Evolutionary conservation across 2,797 vertebrate species (phyloP).

Genomic region (Pogoniulus pusillus): DNA sequence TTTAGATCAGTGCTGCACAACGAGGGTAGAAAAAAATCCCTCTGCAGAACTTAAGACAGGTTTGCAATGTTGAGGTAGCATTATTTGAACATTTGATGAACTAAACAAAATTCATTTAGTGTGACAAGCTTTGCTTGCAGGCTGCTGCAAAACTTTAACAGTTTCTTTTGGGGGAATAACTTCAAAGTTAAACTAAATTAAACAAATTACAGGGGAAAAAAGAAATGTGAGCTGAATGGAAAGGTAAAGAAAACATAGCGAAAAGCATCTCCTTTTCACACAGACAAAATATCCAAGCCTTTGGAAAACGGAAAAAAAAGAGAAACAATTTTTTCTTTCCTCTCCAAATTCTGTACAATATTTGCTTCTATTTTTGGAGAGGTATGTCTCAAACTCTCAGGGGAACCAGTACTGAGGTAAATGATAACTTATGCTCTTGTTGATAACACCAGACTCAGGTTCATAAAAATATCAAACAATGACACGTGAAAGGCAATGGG

Average conservation of each 20-base stretch:
- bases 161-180: not conserved
- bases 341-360: not conserved
- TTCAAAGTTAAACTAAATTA: not conserved
- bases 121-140: not conserved
- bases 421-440: not conserved
- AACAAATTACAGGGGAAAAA: not conserved
- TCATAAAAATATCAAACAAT: not conserved
- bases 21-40: not conserved
- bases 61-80: not conserved
- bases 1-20: not conserved
- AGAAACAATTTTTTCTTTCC: not conserved
- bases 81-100: not conserved
- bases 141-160: not conserved
- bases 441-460: not conserved
- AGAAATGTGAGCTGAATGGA: not conserved
- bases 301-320: not conserved
- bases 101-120: not conserved
- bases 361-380: not conserved
- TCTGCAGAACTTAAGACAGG: not conserved
- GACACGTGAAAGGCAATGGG: not conserved
- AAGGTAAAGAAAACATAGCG: not conserved
- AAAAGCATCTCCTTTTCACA: not conserved
- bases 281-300: not conserved
- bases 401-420: not conserved
- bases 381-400: not conserved